phyloP scores from a whole-genome alignment of 30 jellyfish, hydroid and myxozoan genomes.

The Chrysaora quinquecirrha region DNA sequence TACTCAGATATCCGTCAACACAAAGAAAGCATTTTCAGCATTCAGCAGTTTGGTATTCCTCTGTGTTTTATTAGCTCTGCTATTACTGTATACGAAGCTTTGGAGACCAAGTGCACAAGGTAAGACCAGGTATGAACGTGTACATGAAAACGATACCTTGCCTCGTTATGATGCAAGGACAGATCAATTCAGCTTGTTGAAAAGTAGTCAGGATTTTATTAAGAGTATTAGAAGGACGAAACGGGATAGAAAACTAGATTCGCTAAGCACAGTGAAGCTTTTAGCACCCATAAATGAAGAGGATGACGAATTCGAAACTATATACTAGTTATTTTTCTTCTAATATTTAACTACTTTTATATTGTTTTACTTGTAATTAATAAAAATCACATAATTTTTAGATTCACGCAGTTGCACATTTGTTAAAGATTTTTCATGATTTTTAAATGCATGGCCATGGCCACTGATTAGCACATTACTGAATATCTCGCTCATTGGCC shows the following conservation, averaged over 20 bases:
- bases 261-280: conserved; percentile 39
- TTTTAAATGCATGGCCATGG: too few relatives aligned
- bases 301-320: too few relatives aligned
- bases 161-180: neutral
- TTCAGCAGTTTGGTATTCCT: conserved; percentile 73
- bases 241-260: conserved; percentile 41
- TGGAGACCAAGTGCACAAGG: conserved; percentile 40
- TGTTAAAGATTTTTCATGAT: too few relatives aligned
- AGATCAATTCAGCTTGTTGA: conserved; percentile 58
- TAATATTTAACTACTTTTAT: too few relatives aligned
- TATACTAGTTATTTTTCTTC: too few relatives aligned
- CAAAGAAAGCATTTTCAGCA: conserved; percentile 75
- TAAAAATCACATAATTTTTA: too few relatives aligned
- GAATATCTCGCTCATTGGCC: too few relatives aligned
- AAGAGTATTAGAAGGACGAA: conserved; percentile 48
- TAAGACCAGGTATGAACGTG: neutral
- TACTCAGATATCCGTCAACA: conserved; percentile 42
- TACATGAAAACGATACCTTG: neutral
- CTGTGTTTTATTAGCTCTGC: conserved; percentile 43
- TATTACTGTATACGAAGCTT: conserved; percentile 66
- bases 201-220: conserved; percentile 78
- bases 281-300: conserved; percentile 83
- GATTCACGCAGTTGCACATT: too few relatives aligned
- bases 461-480: too few relatives aligned
- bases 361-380: too few relatives aligned